Conservation (phyloP, 1,140 invertebrate species). For the Chionoecetes opilio region DNA sequence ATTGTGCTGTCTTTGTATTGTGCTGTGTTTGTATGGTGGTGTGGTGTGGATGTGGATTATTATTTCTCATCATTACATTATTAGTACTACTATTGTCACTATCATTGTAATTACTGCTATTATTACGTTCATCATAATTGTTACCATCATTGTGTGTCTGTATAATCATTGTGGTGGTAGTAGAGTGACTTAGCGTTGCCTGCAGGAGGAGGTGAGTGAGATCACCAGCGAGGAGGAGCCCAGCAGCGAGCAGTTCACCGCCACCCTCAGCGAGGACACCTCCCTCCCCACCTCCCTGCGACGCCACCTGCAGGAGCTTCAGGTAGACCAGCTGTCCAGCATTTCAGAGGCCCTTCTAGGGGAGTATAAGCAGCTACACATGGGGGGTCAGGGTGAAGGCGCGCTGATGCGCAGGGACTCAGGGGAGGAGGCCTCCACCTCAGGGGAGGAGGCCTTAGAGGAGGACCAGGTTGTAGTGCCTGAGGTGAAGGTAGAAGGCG, state of each 20-base stretch:
- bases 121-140: background rate
- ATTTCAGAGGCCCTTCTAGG: constrained; percentile 60
- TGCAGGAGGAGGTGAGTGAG: constrained; percentile 76
- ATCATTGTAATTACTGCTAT: background rate
- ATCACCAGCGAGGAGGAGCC: constrained; percentile 75
- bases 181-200: background rate
- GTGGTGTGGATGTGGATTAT: too few relatives aligned
- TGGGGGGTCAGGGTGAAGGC: background rate
- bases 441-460: constrained; percentile 54
- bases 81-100: background rate
- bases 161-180: background rate
- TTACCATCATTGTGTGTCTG: background rate
- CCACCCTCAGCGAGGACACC: constrained; percentile 76
- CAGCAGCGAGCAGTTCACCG: constrained; percentile 75
- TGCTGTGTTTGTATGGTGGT: too few relatives aligned
- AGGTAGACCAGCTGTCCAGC: constrained; percentile 74
- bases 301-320: constrained; percentile 67
- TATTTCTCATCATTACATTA: too few relatives aligned
- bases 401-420: background rate
- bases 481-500: constrained; percentile 36
- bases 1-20: background rate
- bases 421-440: constrained; percentile 13
- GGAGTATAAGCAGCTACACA: constrained; percentile 46
- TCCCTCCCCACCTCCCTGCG: constrained; percentile 74
- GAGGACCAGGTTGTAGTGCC: constrained; percentile 39